Evolutionary conservation across 2,888 invertebrate species (phyloP).

Genomic region (Orchestes rusci): DNA sequence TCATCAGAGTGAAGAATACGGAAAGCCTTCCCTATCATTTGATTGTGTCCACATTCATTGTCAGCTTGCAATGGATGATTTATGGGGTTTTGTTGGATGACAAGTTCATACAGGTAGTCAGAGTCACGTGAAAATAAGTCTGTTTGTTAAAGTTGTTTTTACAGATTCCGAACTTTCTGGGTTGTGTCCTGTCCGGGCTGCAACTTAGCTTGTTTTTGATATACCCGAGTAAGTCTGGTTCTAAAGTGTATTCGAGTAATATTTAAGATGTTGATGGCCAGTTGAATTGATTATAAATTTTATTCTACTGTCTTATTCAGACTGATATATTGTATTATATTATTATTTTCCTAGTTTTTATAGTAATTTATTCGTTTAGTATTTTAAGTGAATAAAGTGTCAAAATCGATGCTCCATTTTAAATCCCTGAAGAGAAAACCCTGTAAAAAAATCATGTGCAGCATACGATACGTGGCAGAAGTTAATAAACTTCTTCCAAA

Average conservation of each 20-base stretch:
- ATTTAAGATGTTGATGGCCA: too few relatives aligned
- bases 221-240: slow-evolving; percentile 50
- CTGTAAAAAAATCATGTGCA: too few relatives aligned
- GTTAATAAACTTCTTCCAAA: too few relatives aligned
- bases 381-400: too few relatives aligned
- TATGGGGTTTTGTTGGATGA: slow-evolving; percentile 78
- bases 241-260: slow-evolving; percentile 6
- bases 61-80: slow-evolving; percentile 74
- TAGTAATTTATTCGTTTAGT: too few relatives aligned
- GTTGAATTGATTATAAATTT: too few relatives aligned
- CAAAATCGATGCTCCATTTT: too few relatives aligned
- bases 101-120: slow-evolving; percentile 65
- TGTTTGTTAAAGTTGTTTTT: slow-evolving; percentile 18
- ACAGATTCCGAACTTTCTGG: slow-evolving; percentile 74
- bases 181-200: slow-evolving; percentile 62
- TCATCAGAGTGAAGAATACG: slow-evolving; percentile 69
- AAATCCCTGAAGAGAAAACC: too few relatives aligned
- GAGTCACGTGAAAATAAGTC: slow-evolving; percentile 20
- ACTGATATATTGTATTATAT: too few relatives aligned
- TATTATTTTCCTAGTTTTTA: too few relatives aligned
- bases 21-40: slow-evolving; percentile 84
- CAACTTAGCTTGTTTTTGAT: slow-evolving; percentile 73
- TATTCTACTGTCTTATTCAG: too few relatives aligned
- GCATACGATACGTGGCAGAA: too few relatives aligned
- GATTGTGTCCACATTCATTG: slow-evolving; percentile 75